A percentile compares a stretch with the other conserved stretches of the same genome.
Evolutionary conservation across 2,113 vertebrate species (phyloP).

Genomic region (Eulacestoma nigropectus): DNA sequence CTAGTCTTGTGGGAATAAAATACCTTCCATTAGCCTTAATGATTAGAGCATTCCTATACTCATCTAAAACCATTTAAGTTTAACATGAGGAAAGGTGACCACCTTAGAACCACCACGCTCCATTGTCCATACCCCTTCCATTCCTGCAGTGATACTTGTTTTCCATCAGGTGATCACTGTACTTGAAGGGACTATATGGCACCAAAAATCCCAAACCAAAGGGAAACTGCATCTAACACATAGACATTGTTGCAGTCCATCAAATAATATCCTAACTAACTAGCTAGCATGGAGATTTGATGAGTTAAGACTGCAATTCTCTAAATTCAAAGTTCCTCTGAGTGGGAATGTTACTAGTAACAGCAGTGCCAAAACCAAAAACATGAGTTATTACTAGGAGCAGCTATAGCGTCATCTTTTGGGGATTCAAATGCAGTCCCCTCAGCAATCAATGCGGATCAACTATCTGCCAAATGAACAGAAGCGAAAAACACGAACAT

Average conservation of each 20-base stretch:
- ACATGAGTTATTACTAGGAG: neutral
- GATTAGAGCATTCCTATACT: neutral
- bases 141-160: neutral
- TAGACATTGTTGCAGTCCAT: neutral
- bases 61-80: neutral
- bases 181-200: neutral
- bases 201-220: neutral
- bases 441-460: accelerated
- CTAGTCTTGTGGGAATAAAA: neutral
- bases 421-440: neutral
- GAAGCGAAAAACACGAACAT: neutral
- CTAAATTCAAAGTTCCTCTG: neutral
- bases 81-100: neutral
- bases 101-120: neutral
- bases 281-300: neutral
- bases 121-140: neutral
- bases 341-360: neutral
- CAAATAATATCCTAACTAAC: neutral
- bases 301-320: neutral
- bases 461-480: neutral
- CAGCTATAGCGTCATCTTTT: neutral
- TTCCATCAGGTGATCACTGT: neutral
- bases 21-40: neutral
- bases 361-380: neutral
- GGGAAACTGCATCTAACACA: neutral